A percentile compares a stretch with the other conserved stretches of the same genome.
phyloP scores from a whole-genome alignment of 2,888 invertebrate genomes.

The Drosophila anceps region DNA sequence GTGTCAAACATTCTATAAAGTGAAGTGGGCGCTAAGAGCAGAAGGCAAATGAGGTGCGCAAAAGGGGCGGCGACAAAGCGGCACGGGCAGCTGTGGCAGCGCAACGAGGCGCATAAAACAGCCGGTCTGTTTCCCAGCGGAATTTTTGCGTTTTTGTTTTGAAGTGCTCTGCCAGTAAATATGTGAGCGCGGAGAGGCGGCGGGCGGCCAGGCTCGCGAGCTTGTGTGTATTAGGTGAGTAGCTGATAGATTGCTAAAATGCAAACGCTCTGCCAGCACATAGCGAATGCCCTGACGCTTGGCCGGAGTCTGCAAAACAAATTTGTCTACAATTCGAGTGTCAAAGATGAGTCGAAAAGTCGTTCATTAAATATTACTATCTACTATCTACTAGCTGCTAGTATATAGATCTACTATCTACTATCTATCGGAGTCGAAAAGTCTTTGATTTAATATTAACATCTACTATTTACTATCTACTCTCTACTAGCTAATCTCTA shows the following conservation, averaged over 20 bases:
- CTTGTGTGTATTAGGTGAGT: constrained; percentile 11
- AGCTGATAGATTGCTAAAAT: constrained; percentile 28
- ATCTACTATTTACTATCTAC: not conserved
- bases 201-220: not conserved
- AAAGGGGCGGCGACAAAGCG: not conserved
- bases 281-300: not conserved
- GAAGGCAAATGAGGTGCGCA: constrained; percentile 7
- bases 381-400: not conserved
- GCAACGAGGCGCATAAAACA: constrained; percentile 43
- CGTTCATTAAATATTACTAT: not conserved
- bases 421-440: not conserved
- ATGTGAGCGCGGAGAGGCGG: not conserved
- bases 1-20: constrained; percentile 75
- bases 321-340: not conserved
- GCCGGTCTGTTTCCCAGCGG: constrained; percentile 63
- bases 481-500: not conserved
- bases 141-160: constrained; percentile 62
- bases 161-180: constrained; percentile 37
- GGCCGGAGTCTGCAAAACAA: not conserved
- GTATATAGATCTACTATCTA: too few relatives aligned
- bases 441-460: not conserved
- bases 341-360: not conserved
- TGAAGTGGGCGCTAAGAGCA: constrained; percentile 36
- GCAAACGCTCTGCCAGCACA: constrained; percentile 20
- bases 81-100: not conserved